These are phyloP conservation scores for Drosophila tsacasi DNA, from an alignment of 1,140 invertebrate genomes.

Conservation along the genomic window DNA sequence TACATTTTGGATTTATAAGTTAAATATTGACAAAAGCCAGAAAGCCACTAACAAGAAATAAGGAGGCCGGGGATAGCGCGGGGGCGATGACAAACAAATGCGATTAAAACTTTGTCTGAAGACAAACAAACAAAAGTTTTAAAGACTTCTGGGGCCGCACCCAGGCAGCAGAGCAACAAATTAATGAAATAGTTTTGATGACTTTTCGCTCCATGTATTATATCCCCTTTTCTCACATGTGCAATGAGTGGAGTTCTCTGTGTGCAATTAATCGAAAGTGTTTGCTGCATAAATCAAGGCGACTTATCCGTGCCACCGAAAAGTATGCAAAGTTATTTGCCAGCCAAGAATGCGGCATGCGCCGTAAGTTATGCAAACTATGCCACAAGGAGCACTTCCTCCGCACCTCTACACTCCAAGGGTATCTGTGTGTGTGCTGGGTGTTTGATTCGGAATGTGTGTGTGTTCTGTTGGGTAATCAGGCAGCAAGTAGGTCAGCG, in stretches of 20 bases:
- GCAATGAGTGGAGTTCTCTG: conserved; percentile 36
- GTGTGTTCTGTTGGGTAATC: conserved; percentile 62
- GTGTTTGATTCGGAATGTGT: conserved; percentile 5
- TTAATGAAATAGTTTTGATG: conserved; percentile 64
- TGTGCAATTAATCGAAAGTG: conserved; percentile 53
- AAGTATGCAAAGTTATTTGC: conserved; percentile 76
- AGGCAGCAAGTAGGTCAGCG: conserved; percentile 75
- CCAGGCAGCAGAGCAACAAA: conserved; percentile 45
- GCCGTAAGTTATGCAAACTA: conserved; percentile 69
- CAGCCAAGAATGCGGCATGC: conserved; percentile 67
- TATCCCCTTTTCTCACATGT: conserved; percentile 10
- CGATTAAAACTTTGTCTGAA: conserved; percentile 62
- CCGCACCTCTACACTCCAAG: neutral
- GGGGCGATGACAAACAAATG: conserved; percentile 52
- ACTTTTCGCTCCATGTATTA: conserved; percentile 16
- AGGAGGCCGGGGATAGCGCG: neutral
- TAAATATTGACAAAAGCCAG: conserved; percentile 39
- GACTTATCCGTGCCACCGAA: conserved; percentile 53
- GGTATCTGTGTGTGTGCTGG: conserved; percentile 4
- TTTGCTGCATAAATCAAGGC: conserved; percentile 73
- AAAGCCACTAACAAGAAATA: conserved; percentile 5
- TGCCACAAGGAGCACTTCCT: conserved; percentile 42
- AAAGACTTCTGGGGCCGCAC: conserved; percentile 46
- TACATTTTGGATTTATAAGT: conserved; percentile 31
- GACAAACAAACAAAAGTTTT: conserved; percentile 68